phyloP scores from a whole-genome alignment of 2,113 vertebrate genomes.

The Amblyornis subalaris region DNA sequence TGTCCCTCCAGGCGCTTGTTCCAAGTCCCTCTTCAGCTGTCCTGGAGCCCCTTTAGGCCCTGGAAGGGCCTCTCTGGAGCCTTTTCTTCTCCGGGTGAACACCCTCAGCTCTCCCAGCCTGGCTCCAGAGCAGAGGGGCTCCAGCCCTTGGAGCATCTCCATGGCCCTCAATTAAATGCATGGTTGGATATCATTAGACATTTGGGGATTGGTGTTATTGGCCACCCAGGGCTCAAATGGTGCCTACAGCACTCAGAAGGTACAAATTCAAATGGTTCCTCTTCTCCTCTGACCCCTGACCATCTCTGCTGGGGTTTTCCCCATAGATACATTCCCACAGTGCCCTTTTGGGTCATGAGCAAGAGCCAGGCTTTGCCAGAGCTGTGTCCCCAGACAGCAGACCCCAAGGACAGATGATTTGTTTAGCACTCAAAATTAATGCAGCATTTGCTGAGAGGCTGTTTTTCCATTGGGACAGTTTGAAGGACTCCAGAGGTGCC shows the following conservation, averaged over 20 bases:
- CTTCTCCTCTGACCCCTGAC: neutral
- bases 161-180: neutral
- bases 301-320: neutral
- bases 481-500: neutral
- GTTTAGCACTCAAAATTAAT: neutral
- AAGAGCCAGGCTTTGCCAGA: neutral
- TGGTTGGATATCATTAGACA: neutral
- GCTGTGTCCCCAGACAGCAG: neutral
- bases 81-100: neutral
- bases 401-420: neutral
- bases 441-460: neutral
- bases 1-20: fast-evolving
- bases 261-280: neutral
- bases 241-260: neutral
- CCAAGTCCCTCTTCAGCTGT: neutral
- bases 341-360: neutral
- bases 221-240: neutral
- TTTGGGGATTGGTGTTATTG: neutral
- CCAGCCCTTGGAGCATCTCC: neutral
- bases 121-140: neutral
- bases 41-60: fast-evolving
- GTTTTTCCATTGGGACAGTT: neutral
- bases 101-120: neutral
- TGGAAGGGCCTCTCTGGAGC: fast-evolving
- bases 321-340: neutral